These are phyloP conservation scores for Leptopterna dolabrata DNA, from an alignment of 2,888 invertebrate genomes.

Conservation along the genomic window DNA sequence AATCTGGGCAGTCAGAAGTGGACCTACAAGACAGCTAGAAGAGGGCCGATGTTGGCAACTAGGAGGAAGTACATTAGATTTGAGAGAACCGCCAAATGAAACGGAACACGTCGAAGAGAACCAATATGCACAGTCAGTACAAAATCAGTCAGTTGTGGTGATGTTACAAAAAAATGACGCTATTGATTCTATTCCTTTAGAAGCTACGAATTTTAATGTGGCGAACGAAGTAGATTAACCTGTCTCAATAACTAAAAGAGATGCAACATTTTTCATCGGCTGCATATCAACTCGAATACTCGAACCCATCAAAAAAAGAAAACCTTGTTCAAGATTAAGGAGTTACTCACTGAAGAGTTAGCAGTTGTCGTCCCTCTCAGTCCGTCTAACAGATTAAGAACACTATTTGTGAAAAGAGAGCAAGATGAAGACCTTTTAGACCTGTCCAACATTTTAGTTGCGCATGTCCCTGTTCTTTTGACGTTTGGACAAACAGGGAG, in stretches of 20 bases:
- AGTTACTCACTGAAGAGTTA: constrained; percentile 18
- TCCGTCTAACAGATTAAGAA: constrained; percentile 5
- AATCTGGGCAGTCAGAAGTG: not conserved
- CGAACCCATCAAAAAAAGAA: not conserved
- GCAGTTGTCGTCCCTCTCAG: not conserved
- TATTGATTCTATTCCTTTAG: not conserved
- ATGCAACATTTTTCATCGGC: not conserved
- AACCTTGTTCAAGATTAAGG: not conserved
- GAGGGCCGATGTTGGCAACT: constrained; percentile 5
- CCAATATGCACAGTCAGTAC: not conserved
- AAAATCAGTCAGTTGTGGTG: constrained; percentile 12
- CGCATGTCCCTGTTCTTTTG: not conserved
- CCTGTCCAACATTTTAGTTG: constrained; percentile 4
- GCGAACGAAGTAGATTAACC: not conserved
- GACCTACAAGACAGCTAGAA: constrained; percentile 12
- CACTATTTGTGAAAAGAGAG: not conserved
- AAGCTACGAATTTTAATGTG: not conserved
- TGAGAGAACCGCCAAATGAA: not conserved
- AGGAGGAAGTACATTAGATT: not conserved
- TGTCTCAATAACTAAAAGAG: no score
- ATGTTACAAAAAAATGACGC: not conserved
- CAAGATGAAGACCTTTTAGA: constrained; percentile 18
- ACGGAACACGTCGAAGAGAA: constrained; percentile 9
- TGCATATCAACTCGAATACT: not conserved
- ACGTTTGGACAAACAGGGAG: not conserved